Conservation (phyloP, 2,113 vertebrate species). For the Scolopax mira region DNA sequence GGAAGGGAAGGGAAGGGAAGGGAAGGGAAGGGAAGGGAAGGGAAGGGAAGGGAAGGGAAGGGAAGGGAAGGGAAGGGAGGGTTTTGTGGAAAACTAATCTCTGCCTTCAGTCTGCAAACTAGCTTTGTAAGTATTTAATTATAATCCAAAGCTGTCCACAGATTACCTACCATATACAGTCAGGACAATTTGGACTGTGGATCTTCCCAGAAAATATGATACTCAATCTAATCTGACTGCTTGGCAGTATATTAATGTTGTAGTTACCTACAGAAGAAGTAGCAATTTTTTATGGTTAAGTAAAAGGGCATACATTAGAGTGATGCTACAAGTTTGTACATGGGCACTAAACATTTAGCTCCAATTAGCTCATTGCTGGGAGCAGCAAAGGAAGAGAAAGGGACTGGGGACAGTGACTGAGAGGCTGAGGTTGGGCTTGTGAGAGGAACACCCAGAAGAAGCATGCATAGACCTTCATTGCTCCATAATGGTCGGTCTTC, state of each 20-base stretch:
- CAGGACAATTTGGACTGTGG: background rate
- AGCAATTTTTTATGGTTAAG: background rate
- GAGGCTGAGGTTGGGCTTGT: background rate
- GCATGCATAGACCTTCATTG: background rate
- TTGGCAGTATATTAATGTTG: background rate
- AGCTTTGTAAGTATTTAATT: background rate
- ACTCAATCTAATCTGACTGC: background rate
- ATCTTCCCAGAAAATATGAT: background rate
- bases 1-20: too few relatives aligned
- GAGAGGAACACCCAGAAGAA: background rate
- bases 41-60: too few relatives aligned
- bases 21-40: background rate
- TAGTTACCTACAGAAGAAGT: background rate
- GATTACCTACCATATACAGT: background rate
- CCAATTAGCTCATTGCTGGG: background rate
- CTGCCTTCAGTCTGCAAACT: background rate
- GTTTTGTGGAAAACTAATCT: conserved; percentile 28
- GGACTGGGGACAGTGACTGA: too few relatives aligned
- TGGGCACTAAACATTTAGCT: background rate
- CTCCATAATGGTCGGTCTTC: accelerated
- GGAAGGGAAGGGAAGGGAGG: background rate
- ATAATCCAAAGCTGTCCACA: conserved; percentile 20
- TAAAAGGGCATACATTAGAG: background rate
- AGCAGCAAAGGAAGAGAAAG: background rate
- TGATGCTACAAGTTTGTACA: background rate